These are phyloP conservation scores for Elgonia sp. DNA, from an alignment of 2,888 invertebrate genomes.

Conservation along the genomic window DNA sequence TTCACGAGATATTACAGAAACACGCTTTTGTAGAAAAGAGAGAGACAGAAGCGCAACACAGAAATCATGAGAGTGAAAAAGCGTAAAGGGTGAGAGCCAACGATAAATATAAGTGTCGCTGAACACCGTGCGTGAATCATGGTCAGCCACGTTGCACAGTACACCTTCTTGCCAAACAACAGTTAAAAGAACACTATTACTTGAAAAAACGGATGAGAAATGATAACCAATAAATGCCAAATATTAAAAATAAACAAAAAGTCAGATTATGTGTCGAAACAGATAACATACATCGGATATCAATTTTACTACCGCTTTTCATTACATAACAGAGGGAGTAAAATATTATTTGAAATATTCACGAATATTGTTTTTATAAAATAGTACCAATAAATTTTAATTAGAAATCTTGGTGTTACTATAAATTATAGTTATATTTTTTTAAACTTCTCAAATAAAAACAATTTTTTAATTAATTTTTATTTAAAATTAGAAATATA, in stretches of 20 bases:
- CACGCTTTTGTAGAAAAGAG: slow-evolving; percentile 52
- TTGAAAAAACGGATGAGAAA: slow-evolving; percentile 1
- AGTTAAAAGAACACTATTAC: slow-evolving; percentile 45
- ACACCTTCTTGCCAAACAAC: slow-evolving; percentile 49
- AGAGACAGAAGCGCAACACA: slow-evolving; percentile 65
- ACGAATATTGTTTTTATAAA: slow-evolving; percentile 6
- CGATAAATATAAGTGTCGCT: slow-evolving; percentile 79
- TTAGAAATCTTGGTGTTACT: not conserved
- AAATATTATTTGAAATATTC: not conserved
- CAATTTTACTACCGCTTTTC: slow-evolving; percentile 30
- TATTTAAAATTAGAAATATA: no score
- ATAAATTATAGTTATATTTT: no score
- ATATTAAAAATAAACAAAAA: slow-evolving; percentile 18
- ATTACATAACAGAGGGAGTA: slow-evolving; percentile 2
- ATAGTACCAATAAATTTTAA: not conserved
- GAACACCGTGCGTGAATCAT: slow-evolving; percentile 74
- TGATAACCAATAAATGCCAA: slow-evolving; percentile 18
- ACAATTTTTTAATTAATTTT: no score
- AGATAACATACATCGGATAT: slow-evolving; percentile 9
- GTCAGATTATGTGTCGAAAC: slow-evolving; percentile 13
- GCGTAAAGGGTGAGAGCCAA: slow-evolving; percentile 55
- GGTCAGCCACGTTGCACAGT: slow-evolving; percentile 61
- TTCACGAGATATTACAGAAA: slow-evolving; percentile 72
- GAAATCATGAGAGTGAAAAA: slow-evolving; percentile 66
- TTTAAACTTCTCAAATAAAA: not conserved